Conservation (phyloP, 2,113 vertebrate species). For the Gambusia holbrooki region DNA sequence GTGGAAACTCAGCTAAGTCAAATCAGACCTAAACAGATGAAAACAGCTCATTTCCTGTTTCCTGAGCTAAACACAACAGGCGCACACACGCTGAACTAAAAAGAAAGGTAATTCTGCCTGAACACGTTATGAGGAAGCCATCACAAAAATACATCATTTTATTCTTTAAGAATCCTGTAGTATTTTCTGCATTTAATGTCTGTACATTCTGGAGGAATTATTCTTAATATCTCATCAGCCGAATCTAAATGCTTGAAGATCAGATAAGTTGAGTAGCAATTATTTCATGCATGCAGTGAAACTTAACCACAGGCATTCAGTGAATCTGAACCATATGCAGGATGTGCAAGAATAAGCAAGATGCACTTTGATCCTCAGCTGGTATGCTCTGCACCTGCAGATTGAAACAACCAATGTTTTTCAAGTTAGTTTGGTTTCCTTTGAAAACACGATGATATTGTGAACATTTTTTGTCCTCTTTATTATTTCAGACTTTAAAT, state of each 20-base stretch:
- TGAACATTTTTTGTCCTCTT: background rate
- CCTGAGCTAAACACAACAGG: slow-evolving; percentile 52
- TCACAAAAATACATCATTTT: background rate
- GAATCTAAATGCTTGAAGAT: too few species aligned
- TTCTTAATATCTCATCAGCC: background rate
- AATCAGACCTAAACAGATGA: slow-evolving; percentile 64
- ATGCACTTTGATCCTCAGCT: slow-evolving; percentile 2
- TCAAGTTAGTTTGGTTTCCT: background rate
- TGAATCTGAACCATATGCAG: background rate
- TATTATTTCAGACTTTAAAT: background rate
- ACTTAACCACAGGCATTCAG: background rate
- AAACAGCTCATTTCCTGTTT: slow-evolving; percentile 77
- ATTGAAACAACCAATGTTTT: slow-evolving; percentile 20
- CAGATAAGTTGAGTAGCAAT: background rate
- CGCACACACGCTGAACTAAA: slow-evolving; percentile 5
- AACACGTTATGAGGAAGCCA: background rate
- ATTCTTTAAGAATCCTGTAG: background rate
- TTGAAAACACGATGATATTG: background rate
- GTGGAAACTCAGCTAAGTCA: slow-evolving; percentile 78
- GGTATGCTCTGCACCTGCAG: slow-evolving; percentile 45
- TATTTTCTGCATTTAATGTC: background rate
- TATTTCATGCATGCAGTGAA: background rate
- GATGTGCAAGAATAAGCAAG: background rate
- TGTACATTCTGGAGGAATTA: background rate
- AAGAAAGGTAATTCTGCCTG: background rate